Percentiles rank a stretch among this genome's conserved stretches.
Conservation (phyloP, 1,140 invertebrate genomes). For the Procambarus clarkii region DNA sequence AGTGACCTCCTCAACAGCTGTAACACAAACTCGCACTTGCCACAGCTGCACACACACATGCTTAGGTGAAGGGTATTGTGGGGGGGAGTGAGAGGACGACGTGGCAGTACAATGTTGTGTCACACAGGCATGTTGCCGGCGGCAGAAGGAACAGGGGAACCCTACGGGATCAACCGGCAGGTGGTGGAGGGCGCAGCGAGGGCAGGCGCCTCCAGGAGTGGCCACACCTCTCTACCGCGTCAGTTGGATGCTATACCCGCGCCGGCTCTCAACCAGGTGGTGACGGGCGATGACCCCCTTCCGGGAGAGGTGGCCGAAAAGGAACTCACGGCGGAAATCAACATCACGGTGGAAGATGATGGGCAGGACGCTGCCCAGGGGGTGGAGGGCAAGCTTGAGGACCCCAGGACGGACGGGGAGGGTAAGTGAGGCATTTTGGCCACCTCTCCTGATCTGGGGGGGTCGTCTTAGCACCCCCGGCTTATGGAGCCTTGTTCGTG, state of each 20-base stretch:
- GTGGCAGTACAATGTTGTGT: conserved; percentile 36
- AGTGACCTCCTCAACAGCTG: background rate
- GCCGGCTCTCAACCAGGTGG: conserved; percentile 58
- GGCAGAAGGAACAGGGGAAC: conserved; percentile 60
- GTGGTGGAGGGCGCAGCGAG: conserved; percentile 61
- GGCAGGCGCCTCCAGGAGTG: conserved; percentile 13
- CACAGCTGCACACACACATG: background rate
- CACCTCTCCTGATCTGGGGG: background rate
- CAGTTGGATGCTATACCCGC: conserved; percentile 14
- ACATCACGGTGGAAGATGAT: background rate
- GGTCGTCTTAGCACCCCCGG: background rate
- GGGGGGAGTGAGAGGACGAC: background rate
- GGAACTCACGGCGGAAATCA: conserved; percentile 10
- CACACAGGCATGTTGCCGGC: conserved; percentile 54
- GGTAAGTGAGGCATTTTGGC: conserved; percentile 25
- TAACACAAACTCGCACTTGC: background rate
- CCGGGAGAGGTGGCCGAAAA: background rate
- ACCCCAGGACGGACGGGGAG: background rate
- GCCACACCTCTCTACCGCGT: background rate
- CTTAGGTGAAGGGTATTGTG: background rate
- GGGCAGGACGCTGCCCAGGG: background rate
- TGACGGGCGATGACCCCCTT: background rate
- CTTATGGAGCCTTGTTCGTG: conserved; percentile 47
- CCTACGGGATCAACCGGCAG: conserved; percentile 62
- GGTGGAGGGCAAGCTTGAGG: background rate